phyloP scores from a whole-genome alignment of 1,140 invertebrate genomes.

The Macrostomum lignano region DNA sequence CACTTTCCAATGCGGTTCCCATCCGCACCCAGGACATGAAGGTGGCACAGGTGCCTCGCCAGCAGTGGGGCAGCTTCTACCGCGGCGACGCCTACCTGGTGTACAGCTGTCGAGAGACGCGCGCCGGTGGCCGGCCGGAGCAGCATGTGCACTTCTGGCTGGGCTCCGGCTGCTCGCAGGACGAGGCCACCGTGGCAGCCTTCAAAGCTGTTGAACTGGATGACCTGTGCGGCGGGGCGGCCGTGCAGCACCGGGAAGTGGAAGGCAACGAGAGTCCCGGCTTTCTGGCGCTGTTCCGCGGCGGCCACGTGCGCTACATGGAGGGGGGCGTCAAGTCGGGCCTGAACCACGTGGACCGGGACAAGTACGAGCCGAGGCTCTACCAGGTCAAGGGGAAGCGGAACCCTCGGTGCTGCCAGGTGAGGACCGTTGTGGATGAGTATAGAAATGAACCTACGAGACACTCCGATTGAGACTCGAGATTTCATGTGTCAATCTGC shows the following conservation, averaged over 20 bases:
- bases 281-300: no score
- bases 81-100: conserved; percentile 54
- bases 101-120: no score
- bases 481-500: no score
- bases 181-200: conserved; percentile 54
- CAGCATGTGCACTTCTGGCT: no score
- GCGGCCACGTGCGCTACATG: no score
- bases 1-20: conserved; percentile 26
- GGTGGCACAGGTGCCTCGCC: background rate
- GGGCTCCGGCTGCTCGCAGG: no score
- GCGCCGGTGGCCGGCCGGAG: no score
- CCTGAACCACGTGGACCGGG: conserved; percentile 54
- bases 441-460: no score
- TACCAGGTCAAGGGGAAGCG: conserved; percentile 52
- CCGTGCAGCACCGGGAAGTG: conserved; percentile 58
- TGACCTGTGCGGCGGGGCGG: conserved; percentile 48
- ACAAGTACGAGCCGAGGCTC: conserved; percentile 52
- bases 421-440: no score
- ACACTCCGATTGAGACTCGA: no score
- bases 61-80: conserved; percentile 48
- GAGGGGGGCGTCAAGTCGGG: conserved; percentile 50
- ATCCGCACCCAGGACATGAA: conserved; percentile 33
- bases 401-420: no score
- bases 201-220: conserved; percentile 55
- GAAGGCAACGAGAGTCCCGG: conserved; percentile 55